Evolutionary conservation across 2,888 invertebrate species (phyloP), one percentile per base, ranked within the genome.

Genomic region (Timema podura): DNA sequence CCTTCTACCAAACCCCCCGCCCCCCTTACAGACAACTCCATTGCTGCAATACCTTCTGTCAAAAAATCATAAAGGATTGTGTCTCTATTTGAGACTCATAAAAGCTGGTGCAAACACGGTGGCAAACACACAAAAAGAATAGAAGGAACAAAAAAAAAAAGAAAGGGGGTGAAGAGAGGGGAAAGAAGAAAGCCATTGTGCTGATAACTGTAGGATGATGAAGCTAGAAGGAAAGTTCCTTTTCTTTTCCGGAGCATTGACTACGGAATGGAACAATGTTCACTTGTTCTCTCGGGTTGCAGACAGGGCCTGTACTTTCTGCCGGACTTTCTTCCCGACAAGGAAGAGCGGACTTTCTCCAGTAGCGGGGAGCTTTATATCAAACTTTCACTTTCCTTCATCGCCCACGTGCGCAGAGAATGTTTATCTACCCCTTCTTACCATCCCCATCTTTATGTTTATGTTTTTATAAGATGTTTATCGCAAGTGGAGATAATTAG

Each of bases 31-130:
- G 54, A 30, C 16, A 44, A 54, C 57, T 57, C 66, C 65, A 30
- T 48, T 66, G 47, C 66, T 67, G 69, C 69, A 67, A 70, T 73
- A 73, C 73, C 73, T 73, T 73, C 71, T 70, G 70, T 72, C 70
- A 70, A 72, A 73, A 73, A 71, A 73, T 71, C 70, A 73, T 72
- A 73, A 73, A 73, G 70, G 68, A 73, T 72, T 73, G 68, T 71
- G 73, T 73, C 73, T 72, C 71, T 71, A 73, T 72, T 71, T 71
- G 72, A 70, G 71, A 73, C 70, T 68, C 73, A 73, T 73, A 73
- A 72, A 72, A 72, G 72, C 59, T 68, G 72, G 73, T 72, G 67
- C 72, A 73, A 73, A 73, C 71, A 72, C 66, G 68, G 66, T 45
- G 51, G 64, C 59, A 68, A 67, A 71, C 67, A 69, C 61, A 67